phyloP scores from a whole-genome alignment of 2,113 vertebrate species.

The Oncorhynchus keta region DNA sequence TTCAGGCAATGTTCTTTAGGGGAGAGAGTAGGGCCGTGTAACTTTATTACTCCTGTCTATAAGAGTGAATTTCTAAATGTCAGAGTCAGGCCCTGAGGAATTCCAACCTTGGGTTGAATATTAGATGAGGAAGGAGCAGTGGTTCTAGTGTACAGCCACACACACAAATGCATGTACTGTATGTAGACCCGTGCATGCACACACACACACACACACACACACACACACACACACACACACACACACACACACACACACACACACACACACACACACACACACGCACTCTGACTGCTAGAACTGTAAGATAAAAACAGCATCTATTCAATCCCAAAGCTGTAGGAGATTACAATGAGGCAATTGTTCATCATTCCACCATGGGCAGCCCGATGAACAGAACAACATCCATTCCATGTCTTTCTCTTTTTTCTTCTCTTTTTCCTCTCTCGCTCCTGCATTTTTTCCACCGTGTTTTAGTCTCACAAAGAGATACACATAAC shows the following conservation, averaged over 20 bases:
- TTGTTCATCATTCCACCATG: conserved; percentile 2
- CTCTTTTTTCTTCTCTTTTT: background rate
- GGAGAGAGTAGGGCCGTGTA: conserved; percentile 34
- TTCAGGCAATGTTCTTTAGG: background rate
- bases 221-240: background rate
- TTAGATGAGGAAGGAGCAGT: conserved; percentile 45
- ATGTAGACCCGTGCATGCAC: background rate
- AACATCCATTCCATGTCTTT: conserved; percentile 20
- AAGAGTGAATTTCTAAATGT: conserved; percentile 46
- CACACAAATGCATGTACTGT: too few relatives aligned
- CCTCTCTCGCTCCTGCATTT: background rate
- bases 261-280: background rate
- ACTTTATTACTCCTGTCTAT: conserved; percentile 66
- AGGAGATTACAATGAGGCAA: background rate
- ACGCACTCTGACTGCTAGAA: conserved; percentile 40
- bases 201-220: background rate
- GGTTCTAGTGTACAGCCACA: background rate
- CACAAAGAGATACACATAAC: background rate
- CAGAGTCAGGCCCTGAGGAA: conserved; percentile 63
- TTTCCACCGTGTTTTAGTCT: background rate
- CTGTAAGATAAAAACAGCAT: background rate
- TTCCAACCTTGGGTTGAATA: conserved; percentile 58
- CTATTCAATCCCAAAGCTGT: background rate
- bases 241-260: too few relatives aligned
- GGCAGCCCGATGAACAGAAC: conserved; percentile 31